Evolutionary conservation across 1,140 invertebrate species (phyloP).

Genomic region (Gonioctena quinquepunctata): DNA sequence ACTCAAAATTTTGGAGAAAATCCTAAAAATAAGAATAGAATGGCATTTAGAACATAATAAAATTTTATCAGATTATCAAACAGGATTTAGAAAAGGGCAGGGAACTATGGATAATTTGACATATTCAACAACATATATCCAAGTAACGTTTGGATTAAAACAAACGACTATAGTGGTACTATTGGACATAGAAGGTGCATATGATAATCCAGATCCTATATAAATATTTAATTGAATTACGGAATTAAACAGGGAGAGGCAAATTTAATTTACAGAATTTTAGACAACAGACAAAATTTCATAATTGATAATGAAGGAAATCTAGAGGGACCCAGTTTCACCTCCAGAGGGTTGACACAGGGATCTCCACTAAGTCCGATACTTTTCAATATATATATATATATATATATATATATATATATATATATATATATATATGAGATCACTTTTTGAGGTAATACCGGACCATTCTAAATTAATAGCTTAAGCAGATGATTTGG

Average conservation of each 20-base stretch:
- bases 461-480: not conserved
- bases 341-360: slow-evolving; percentile 9
- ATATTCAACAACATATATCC: not conserved
- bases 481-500: slow-evolving; percentile 28
- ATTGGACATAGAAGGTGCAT: too few relatives aligned
- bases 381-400: slow-evolving; percentile 29
- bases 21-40: slow-evolving; percentile 21
- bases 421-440: too few relatives aligned
- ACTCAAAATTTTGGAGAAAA: slow-evolving; percentile 11
- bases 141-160: not conserved
- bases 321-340: not conserved
- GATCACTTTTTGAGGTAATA: not conserved
- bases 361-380: slow-evolving; percentile 17
- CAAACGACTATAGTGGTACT: too few relatives aligned
- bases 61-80: not conserved
- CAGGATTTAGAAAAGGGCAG: slow-evolving; percentile 7
- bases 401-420: too few relatives aligned
- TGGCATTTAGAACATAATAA: not conserved
- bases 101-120: not conserved
- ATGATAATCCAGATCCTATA: slow-evolving; percentile 13
- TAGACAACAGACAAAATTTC: not conserved
- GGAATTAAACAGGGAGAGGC: not conserved
- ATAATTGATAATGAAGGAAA: not conserved
- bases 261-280: slow-evolving; percentile 7
- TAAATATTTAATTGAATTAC: not conserved